Evolutionary conservation across 2,888 invertebrate species (phyloP).

Genomic region (Patella ulyssiponensis): DNA sequence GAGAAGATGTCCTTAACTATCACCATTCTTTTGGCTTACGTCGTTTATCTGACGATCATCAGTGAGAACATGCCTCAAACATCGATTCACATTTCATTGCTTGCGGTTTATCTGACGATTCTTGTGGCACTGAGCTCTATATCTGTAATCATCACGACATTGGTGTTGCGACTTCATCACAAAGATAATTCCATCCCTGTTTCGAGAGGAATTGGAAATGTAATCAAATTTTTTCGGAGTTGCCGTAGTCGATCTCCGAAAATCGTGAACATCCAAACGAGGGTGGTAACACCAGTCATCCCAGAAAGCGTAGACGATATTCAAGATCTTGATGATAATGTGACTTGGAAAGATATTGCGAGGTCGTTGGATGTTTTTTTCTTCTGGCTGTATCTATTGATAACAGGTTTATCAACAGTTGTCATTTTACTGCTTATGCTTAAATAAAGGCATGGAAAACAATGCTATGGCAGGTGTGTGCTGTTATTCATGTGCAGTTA

Average conservation of each 20-base stretch:
- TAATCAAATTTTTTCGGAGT: background rate
- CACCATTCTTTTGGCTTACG: conserved; percentile 33
- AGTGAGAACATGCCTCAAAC: conserved; percentile 35
- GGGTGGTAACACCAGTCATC: background rate
- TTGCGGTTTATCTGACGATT: conserved; percentile 27
- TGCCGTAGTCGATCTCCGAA: background rate
- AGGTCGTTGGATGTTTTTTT: background rate
- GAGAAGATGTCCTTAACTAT: conserved; percentile 33
- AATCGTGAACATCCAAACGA: background rate
- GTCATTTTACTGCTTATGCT: background rate
- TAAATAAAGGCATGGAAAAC: background rate
- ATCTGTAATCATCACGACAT: conserved; percentile 26
- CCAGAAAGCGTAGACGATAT: background rate
- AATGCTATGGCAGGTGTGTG: too few relatives aligned
- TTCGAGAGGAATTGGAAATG: background rate
- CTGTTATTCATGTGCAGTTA: too few relatives aligned
- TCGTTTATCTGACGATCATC: conserved; percentile 36
- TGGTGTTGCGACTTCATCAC: conserved; percentile 31
- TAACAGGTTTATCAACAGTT: background rate
- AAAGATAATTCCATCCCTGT: conserved; percentile 18
- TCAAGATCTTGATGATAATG: background rate
- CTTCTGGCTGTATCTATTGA: background rate
- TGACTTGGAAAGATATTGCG: background rate
- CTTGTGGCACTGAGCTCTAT: conserved; percentile 26
- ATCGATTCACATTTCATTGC: conserved; percentile 31